Evolutionary conservation across 2,797 vertebrate genomes (phyloP).

Genomic region (Morus bassanus): DNA sequence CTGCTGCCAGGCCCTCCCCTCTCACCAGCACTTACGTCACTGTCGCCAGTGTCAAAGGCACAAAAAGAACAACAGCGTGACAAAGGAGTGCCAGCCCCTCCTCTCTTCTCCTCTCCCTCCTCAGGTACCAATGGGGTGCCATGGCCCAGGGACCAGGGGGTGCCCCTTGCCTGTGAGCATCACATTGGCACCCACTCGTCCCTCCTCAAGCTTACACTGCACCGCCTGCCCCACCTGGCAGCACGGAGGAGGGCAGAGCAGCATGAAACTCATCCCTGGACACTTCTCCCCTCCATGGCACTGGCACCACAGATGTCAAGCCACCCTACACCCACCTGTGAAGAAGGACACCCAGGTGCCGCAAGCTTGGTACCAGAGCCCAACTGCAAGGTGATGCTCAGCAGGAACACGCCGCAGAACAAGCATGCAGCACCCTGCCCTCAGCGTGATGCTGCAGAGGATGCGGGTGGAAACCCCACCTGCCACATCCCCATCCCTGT

Average conservation of each 20-base stretch:
- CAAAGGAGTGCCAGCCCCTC: background rate
- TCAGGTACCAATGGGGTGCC: fast-evolving
- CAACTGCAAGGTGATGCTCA: background rate
- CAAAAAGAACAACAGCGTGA: constrained; percentile 39
- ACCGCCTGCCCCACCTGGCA: background rate
- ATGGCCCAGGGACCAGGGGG: background rate
- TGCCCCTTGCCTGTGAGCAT: background rate
- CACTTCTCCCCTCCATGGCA: background rate
- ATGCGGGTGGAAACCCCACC: background rate
- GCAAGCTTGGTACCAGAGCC: background rate
- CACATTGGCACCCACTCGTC: background rate
- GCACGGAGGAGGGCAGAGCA: background rate
- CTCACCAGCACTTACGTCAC: constrained; percentile 29
- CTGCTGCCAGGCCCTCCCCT: constrained; percentile 5
- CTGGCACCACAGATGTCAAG: fast-evolving
- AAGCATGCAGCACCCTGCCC: background rate
- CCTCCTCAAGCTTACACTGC: background rate
- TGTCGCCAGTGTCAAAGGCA: background rate
- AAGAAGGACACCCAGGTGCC: background rate
- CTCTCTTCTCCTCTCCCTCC: background rate
- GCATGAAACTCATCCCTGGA: background rate
- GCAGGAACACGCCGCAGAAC: background rate
- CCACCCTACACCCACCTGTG: background rate
- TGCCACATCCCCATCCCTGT: fast-evolving
- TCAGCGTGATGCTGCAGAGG: fast-evolving